Percentiles rank a stretch among this genome's conserved stretches.
Evolutionary conservation across 2,797 vertebrate genomes (phyloP).

Genomic region (Coregonus sp.): DNA sequence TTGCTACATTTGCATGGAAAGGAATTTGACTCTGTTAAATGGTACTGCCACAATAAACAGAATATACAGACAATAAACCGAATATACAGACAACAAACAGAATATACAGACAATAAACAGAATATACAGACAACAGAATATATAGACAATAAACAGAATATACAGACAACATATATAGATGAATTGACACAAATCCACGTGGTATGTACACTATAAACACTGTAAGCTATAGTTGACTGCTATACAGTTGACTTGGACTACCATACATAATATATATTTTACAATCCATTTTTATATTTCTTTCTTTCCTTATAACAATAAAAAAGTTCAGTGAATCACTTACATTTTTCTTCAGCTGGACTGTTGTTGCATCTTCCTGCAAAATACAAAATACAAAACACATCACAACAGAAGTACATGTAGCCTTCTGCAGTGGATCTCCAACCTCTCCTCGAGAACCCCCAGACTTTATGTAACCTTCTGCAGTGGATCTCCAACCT

Average conservation of each 20-base stretch:
- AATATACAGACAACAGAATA: too few relatives aligned
- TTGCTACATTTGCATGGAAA: constrained; percentile 32
- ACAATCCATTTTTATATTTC: not conserved
- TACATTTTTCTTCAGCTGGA: constrained; percentile 75
- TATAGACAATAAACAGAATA: too few relatives aligned
- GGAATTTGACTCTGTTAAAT: constrained; percentile 39
- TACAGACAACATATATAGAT: too few relatives aligned
- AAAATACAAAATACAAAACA: constrained; percentile 40
- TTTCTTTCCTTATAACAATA: not conserved
- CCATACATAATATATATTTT: not conserved
- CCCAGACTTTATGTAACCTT: too few relatives aligned
- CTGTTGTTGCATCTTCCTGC: constrained; percentile 79
- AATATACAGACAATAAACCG: too few relatives aligned
- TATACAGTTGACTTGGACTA: not conserved
- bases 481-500: too few relatives aligned
- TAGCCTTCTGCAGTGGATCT: too few relatives aligned
- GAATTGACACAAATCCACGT: too few relatives aligned
- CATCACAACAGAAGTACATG: not conserved
- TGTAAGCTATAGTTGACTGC: too few relatives aligned
- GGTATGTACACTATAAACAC: not conserved
- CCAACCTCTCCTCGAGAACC: too few relatives aligned
- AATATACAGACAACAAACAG: too few relatives aligned
- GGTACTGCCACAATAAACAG: not conserved
- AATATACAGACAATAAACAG: too few relatives aligned
- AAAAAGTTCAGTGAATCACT: constrained; percentile 11